phyloP scores from a whole-genome alignment of 1,140 invertebrate species.

The Bombus affinis region DNA sequence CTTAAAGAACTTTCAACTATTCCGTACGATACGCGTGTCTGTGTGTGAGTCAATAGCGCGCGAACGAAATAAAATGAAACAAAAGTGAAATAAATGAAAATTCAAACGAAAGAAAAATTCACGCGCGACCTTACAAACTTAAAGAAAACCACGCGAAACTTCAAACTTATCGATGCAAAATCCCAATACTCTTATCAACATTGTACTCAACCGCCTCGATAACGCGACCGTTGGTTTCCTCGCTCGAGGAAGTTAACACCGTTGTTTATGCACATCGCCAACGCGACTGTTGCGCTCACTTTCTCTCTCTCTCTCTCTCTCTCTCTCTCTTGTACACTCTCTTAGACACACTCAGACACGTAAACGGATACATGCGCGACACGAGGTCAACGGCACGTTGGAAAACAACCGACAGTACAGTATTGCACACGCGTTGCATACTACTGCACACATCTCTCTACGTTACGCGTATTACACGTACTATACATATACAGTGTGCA shows the following conservation, averaged over 20 bases:
- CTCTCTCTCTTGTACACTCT: not conserved
- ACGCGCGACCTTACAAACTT: not conserved
- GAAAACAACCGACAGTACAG: constrained; percentile 62
- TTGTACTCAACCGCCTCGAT: not conserved
- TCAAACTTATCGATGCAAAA: not conserved
- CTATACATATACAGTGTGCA: not conserved
- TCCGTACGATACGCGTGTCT: no score
- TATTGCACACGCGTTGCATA: constrained; percentile 48
- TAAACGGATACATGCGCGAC: constrained; percentile 45
- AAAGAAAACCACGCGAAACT: not conserved
- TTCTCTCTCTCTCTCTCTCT: not conserved
- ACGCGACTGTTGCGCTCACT: not conserved
- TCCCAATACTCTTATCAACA: not conserved
- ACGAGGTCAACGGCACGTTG: constrained; percentile 70
- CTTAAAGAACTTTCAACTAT: no score
- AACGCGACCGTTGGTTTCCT: constrained; percentile 35
- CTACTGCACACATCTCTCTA: not conserved
- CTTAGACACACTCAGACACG: not conserved
- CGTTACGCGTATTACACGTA: not conserved
- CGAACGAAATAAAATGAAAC: no score
- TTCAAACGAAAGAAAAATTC: not conserved
- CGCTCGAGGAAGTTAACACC: constrained; percentile 50
- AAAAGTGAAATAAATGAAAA: no score
- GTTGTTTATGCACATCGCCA: constrained; percentile 40
- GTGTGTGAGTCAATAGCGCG: no score